A percentile compares a stretch with the other conserved stretches of the same genome.
Evolutionary conservation across 1,140 invertebrate genomes (phyloP).

Genomic region (Trypoxylus dichotomus): DNA sequence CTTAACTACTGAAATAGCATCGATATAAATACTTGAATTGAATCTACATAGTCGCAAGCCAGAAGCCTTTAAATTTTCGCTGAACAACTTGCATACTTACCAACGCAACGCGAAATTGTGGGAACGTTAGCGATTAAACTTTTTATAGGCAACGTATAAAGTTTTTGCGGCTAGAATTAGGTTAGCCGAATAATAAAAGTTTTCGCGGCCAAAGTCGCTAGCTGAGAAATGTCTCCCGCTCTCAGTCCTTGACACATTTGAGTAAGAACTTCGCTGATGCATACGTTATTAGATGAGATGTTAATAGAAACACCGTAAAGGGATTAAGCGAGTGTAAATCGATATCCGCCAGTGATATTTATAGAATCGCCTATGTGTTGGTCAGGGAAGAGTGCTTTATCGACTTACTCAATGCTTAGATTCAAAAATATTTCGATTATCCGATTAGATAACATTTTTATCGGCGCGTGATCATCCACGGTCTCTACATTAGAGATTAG

Average conservation of each 20-base stretch:
- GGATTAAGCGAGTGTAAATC: neutral
- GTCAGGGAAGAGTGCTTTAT: too few species aligned
- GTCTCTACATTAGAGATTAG: neutral
- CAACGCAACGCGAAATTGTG: neutral
- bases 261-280: neutral
- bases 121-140: neutral
- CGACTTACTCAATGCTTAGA: too few species aligned
- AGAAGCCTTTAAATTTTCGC: too few species aligned
- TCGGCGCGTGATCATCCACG: neutral
- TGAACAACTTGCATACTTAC: neutral
- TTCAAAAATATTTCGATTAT: neutral
- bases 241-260: neutral
- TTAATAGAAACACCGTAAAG: neutral
- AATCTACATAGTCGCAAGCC: too few species aligned
- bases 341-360: too few species aligned
- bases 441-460: neutral
- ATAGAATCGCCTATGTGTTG: too few species aligned
- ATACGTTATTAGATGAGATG: neutral
- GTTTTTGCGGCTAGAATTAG: neutral
- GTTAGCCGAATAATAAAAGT: neutral
- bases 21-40: too few species aligned
- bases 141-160: neutral
- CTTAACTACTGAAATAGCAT: too few species aligned
- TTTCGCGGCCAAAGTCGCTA: neutral
- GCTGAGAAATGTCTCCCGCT: conserved; percentile 5